A percentile compares a stretch with the other conserved stretches of the same genome.
phyloP scores from a whole-genome alignment of 1,140 invertebrate species.

The Yoshiicerus persimilis region DNA sequence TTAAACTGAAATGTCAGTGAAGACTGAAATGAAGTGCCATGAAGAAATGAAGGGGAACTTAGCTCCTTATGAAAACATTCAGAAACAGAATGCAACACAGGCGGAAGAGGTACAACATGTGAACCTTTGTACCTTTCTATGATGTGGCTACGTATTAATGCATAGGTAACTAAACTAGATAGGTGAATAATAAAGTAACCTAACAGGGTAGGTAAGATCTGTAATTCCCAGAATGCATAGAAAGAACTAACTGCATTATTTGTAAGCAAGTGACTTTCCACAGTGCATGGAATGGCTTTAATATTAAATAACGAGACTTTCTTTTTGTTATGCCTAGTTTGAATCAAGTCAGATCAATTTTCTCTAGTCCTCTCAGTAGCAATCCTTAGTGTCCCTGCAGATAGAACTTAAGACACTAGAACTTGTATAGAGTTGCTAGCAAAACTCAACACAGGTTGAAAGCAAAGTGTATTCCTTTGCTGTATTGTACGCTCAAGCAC shows the following conservation, averaged over 20 bases:
- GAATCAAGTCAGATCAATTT: not conserved
- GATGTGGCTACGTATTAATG: not conserved
- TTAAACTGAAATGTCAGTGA: conserved; percentile 5
- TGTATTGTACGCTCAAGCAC: not conserved
- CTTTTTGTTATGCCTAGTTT: not conserved
- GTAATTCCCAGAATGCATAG: not conserved
- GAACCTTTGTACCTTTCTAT: not conserved
- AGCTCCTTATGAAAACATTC: not conserved
- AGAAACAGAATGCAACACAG: not conserved
- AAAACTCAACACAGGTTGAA: not conserved
- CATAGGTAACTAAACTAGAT: not conserved
- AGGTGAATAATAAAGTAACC: not conserved
- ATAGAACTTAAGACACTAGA: not conserved
- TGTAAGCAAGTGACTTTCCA: not conserved
- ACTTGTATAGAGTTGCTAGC: not conserved
- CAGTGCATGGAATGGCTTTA: not conserved
- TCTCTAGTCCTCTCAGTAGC: not conserved
- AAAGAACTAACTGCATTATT: conserved; percentile 4
- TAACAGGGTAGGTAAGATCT: not conserved
- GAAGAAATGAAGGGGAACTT: conserved; percentile 10
- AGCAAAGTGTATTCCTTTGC: not conserved
- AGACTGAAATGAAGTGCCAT: not conserved
- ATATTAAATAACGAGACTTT: not conserved
- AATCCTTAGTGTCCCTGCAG: not conserved
- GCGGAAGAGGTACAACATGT: not conserved